These are phyloP conservation scores for Butorides virescens DNA, from an alignment of 2,113 vertebrate genomes.

Conservation along the genomic window DNA sequence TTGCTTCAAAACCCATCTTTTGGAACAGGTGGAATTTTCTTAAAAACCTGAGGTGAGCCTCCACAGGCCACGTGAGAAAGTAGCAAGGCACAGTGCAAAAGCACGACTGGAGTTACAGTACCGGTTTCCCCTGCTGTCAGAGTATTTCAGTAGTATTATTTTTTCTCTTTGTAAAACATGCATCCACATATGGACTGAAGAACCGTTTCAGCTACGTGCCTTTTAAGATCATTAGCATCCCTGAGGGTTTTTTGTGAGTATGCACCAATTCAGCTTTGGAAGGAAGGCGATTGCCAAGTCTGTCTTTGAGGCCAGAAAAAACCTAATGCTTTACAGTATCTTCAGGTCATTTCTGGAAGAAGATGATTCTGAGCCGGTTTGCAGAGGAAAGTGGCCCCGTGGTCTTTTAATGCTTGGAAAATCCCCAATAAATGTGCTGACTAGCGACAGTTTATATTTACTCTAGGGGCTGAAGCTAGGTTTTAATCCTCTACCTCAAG, in stretches of 20 bases:
- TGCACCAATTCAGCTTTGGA: neutral
- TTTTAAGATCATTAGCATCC: neutral
- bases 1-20: neutral
- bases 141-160: neutral
- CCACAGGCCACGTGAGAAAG: neutral
- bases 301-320: neutral
- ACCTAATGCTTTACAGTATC: neutral
- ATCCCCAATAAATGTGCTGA: neutral
- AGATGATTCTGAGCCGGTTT: neutral
- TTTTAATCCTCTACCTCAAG: neutral
- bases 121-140: neutral
- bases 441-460: neutral
- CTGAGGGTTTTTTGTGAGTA: neutral
- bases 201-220: neutral
- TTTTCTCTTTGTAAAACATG: neutral
- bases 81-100: neutral
- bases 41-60: neutral
- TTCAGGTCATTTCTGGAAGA: rapidly evolving
- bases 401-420: neutral
- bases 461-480: neutral
- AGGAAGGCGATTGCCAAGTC: neutral
- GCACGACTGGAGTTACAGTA: neutral
- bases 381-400: neutral
- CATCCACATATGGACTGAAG: neutral
- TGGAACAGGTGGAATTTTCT: neutral